Evolutionary conservation across 1,140 invertebrate genomes (phyloP), one percentile per base, ranked within the genome.

Genomic region (Bombus breviceps): DNA sequence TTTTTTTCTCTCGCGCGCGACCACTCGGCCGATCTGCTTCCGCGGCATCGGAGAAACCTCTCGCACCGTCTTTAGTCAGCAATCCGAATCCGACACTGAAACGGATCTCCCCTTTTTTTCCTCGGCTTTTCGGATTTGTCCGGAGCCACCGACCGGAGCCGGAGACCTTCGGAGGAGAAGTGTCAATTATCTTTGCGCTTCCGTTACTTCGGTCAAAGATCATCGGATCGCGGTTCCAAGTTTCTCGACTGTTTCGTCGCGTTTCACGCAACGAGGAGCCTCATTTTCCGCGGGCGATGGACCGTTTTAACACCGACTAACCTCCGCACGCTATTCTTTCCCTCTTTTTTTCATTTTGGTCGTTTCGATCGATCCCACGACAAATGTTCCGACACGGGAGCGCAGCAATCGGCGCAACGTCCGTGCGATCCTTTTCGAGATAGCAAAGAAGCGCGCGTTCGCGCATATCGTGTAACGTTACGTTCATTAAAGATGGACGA

Each of bases 391-490:
- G n/a, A 6, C 34, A 28, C 8, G 34, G 37, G 5, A 47, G 9
- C 47, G 3, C 39, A 37, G 32, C 28, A 62, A n/a, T n/a, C 2
- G 13, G 25, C 6, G 9, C 34, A 6, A 74, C 39, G n/a, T 43
- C 66, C 66, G 72, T 85, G 80, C 47, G 88, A 89, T 90, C 86
- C 75, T 83, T 68, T 68, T 12, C 73, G 34, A 83, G 85, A 75
- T 82, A 69, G 62, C n/a, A 62, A 62, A 77, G 90, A 84, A 90
- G 53, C 41, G 74, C 66, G 59, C 77, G 85, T 68, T 90, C 86
- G 86, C 71, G 81, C 85, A 76, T 88, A 89, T 89, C 86, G 88
- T 90, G 90, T 91, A 92, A 92, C 90, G 85, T 93, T 89, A 90
- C 87, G 89, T 91, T 91, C 89, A 90, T 91, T 91, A 90, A 89